Evolutionary conservation across 2,888 invertebrate species (phyloP).

Genomic region (Cosmia trapezina): DNA sequence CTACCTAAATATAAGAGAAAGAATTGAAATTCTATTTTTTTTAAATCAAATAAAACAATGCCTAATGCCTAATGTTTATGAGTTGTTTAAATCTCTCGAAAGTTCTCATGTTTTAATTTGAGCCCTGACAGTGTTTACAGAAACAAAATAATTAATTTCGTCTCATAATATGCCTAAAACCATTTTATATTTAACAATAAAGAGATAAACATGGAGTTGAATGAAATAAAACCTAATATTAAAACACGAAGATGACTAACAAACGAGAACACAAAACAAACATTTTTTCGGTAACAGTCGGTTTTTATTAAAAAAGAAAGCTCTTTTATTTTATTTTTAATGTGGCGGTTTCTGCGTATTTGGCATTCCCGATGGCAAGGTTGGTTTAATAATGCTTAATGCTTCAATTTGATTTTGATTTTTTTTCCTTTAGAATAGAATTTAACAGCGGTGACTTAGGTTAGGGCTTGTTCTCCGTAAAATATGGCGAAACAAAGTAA

Average conservation of each 20-base stretch:
- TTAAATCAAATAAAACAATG: too few relatives aligned
- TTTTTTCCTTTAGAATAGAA: constrained; percentile 26
- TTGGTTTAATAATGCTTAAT: constrained; percentile 36
- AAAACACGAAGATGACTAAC: constrained; percentile 24
- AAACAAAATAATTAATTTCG: constrained; percentile 50
- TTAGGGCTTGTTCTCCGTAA: too few relatives aligned
- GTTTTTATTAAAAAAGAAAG: constrained; percentile 37
- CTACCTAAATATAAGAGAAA: too few relatives aligned
- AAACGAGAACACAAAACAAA: constrained; percentile 27
- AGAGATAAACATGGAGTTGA: constrained; percentile 35
- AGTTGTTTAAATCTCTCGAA: constrained; percentile 21
- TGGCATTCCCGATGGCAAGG: constrained; percentile 6
- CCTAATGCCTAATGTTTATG: not conserved
- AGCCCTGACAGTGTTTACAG: constrained; percentile 35
- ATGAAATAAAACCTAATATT: constrained; percentile 34
- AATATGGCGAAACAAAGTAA: too few relatives aligned
- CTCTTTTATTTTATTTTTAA: constrained; percentile 41
- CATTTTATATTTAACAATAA: constrained; percentile 38
- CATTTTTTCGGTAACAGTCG: constrained; percentile 20
- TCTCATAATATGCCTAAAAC: constrained; percentile 29
- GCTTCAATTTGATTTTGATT: constrained; percentile 27
- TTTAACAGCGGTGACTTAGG: constrained; percentile 6
- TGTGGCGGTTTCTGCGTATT: constrained; percentile 25
- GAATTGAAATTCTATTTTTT: too few relatives aligned
- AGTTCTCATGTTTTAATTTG: constrained; percentile 34